Percentiles rank a stretch among this genome's conserved stretches.
Conservation (phyloP, 1,140 invertebrate genomes). For the Wiebesia pumilae region DNA sequence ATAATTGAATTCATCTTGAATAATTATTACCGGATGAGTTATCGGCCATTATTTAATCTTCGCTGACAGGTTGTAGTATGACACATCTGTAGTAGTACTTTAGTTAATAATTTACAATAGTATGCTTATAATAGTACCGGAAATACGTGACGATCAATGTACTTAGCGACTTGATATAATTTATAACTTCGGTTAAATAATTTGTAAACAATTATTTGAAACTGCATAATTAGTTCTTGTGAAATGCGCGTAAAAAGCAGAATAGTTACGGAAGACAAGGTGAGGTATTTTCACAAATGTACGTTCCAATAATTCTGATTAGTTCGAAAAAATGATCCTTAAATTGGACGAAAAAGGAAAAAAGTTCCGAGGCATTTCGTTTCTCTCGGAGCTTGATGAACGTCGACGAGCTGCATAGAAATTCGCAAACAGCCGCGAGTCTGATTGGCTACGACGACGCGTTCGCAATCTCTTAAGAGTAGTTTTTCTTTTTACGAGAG, state of each 20-base stretch:
- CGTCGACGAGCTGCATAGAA: background rate
- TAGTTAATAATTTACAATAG: no score
- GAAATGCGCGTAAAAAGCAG: background rate
- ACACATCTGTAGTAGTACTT: no score
- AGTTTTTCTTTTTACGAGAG: slow-evolving; percentile 50
- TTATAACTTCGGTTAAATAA: no score
- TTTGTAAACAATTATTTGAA: no score
- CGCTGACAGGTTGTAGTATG: background rate
- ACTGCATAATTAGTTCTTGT: no score
- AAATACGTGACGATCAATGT: no score
- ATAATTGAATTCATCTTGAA: background rate
- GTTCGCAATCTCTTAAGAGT: slow-evolving; percentile 44
- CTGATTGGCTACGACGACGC: slow-evolving; percentile 28
- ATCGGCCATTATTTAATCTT: background rate
- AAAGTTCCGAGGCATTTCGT: background rate
- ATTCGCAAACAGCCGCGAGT: background rate
- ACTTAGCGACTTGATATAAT: no score
- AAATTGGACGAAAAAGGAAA: background rate
- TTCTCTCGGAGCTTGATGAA: background rate
- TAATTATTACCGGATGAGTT: background rate
- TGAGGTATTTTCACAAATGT: background rate
- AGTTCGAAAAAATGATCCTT: background rate
- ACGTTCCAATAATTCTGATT: no score
- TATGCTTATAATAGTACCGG: no score
- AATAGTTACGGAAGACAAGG: background rate